phyloP scores from a whole-genome alignment of 1,140 invertebrate genomes.

The Aethina tumida region DNA sequence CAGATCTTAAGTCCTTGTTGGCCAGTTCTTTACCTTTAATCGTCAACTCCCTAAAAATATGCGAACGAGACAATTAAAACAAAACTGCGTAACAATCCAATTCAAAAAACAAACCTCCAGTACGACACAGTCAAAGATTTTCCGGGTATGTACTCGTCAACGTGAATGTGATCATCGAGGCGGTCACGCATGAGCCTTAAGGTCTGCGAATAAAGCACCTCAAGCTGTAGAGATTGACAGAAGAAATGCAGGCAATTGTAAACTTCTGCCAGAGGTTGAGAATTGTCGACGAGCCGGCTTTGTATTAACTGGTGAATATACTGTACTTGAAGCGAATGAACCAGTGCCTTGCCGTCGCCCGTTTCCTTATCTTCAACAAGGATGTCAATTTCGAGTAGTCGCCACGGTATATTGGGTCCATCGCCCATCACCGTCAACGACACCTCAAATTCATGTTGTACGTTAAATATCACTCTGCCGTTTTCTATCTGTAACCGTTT shows the following conservation, averaged over 20 bases:
- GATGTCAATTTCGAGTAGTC: slow-evolving; percentile 88
- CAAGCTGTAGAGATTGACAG: slow-evolving; percentile 89
- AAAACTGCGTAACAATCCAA: not conserved
- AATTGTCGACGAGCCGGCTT: slow-evolving; percentile 75
- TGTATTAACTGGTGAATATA: slow-evolving; percentile 90
- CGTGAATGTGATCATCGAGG: slow-evolving; percentile 80
- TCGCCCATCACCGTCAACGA: slow-evolving; percentile 96
- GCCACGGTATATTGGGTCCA: slow-evolving; percentile 83
- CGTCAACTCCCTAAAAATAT: slow-evolving; percentile 40
- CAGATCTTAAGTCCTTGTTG: slow-evolving; percentile 65
- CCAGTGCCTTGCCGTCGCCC: slow-evolving; percentile 89
- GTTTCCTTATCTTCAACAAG: slow-evolving; percentile 95
- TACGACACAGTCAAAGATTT: slow-evolving; percentile 84
- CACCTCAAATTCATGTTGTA: slow-evolving; percentile 94
- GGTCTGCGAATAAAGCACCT: slow-evolving; percentile 92
- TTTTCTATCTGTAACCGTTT: slow-evolving; percentile 60
- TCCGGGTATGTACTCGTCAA: slow-evolving; percentile 88
- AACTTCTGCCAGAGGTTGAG: slow-evolving; percentile 69
- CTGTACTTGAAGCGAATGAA: slow-evolving; percentile 84
- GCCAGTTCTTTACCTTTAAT: slow-evolving; percentile 37
- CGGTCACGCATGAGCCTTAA: slow-evolving; percentile 77
- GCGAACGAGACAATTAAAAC: slow-evolving; percentile 3
- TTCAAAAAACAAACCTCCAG: slow-evolving; percentile 64
- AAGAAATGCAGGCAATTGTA: slow-evolving; percentile 88
- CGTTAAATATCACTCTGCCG: slow-evolving; percentile 87